phyloP scores from a whole-genome alignment of 1,140 invertebrate genomes.

The Pseudomyrmex sp. region DNA sequence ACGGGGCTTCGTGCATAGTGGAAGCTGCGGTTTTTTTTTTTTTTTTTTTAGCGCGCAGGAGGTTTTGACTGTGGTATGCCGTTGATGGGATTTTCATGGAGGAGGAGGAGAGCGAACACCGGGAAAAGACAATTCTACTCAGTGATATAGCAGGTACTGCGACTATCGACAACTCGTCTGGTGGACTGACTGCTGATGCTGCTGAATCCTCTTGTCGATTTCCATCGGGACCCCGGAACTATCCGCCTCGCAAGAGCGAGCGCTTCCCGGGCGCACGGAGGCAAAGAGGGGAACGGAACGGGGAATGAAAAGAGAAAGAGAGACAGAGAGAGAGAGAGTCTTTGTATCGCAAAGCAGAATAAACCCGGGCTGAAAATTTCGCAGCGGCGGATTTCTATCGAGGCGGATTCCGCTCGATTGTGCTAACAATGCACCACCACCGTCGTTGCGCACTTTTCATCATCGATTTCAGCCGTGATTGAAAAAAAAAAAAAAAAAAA shows the following conservation, averaged over 20 bases:
- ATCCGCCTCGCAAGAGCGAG: constrained; percentile 48
- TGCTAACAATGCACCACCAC: background rate
- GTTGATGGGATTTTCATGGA: constrained; percentile 49
- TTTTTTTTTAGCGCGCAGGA: background rate
- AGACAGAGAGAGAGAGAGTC: background rate
- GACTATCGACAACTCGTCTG: constrained; percentile 85
- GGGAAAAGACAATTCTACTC: constrained; percentile 73
- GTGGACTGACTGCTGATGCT: constrained; percentile 85
- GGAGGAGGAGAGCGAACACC: background rate
- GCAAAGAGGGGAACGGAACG: no score
- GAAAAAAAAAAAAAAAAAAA: background rate
- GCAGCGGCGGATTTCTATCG: background rate
- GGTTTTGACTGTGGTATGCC: constrained; percentile 43
- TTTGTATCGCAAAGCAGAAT: constrained; percentile 30
- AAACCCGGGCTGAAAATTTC: constrained; percentile 16
- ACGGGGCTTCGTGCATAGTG: constrained; percentile 63
- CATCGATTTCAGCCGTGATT: background rate
- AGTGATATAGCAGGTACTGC: constrained; percentile 78
- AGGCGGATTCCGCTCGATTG: background rate
- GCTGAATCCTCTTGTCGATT: constrained; percentile 79
- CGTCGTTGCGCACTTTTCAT: background rate
- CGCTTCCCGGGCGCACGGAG: constrained; percentile 16
- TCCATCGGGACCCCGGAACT: constrained; percentile 64
- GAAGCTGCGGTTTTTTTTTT: constrained; percentile 55
- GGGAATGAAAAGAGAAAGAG: no score